Percentiles rank a stretch among this genome's conserved stretches.
Conservation (phyloP, 2,113 vertebrate species). For the Takifugu bimaculatus region DNA sequence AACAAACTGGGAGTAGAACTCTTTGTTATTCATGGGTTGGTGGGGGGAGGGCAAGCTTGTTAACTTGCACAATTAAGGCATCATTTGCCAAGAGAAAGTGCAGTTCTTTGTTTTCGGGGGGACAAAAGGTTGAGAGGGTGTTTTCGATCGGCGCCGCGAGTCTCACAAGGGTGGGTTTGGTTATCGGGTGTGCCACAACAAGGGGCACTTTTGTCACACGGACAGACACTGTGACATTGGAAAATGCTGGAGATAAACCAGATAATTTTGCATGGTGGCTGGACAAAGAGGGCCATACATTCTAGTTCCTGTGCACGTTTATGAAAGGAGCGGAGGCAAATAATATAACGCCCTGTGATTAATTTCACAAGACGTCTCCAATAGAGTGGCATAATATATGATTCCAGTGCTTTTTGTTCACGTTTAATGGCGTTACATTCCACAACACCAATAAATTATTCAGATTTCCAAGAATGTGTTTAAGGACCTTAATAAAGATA, state of each 20-base stretch:
- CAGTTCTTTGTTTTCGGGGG: constrained; percentile 67
- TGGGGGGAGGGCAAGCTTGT: constrained; percentile 62
- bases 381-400: constrained; percentile 42
- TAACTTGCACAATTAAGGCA: constrained; percentile 77
- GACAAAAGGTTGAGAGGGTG: constrained; percentile 68
- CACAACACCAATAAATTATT: constrained; percentile 66
- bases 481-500: constrained; percentile 21
- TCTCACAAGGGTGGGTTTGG: constrained; percentile 50
- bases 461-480: constrained; percentile 41
- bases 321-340: constrained; percentile 37
- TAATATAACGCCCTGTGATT: constrained; percentile 39
- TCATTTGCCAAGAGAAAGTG: constrained; percentile 71
- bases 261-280: constrained; percentile 70
- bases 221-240: constrained; percentile 68
- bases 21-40: constrained; percentile 72
- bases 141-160: constrained; percentile 37
- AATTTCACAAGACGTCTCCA: constrained; percentile 51
- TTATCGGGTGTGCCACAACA: constrained; percentile 63
- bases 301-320: constrained; percentile 51
- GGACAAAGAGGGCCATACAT: constrained; percentile 63
- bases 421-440: constrained; percentile 51
- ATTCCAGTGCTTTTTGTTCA: constrained; percentile 51
- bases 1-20: constrained; percentile 46
- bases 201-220: constrained; percentile 68
- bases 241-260: constrained; percentile 61